Evolutionary conservation across 1,140 invertebrate genomes (phyloP).

Genomic region (Coenobita brevimanus): DNA sequence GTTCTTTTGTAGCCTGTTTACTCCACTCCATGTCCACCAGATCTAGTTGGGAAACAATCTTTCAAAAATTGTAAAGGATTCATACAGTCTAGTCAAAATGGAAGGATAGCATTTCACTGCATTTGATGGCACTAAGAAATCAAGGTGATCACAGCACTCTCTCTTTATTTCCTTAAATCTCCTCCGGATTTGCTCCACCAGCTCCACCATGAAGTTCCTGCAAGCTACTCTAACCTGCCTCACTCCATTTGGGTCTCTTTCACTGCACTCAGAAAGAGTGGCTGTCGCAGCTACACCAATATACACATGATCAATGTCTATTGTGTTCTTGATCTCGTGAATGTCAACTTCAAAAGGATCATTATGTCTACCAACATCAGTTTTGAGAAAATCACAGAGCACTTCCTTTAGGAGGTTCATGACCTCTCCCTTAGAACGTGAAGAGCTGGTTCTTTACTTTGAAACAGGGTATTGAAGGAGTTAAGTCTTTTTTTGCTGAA

Average conservation of each 20-base stretch:
- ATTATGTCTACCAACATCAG: not conserved
- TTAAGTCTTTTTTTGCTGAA: slow-evolving; percentile 34
- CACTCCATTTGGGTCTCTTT: not conserved
- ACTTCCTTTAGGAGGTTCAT: slow-evolving; percentile 51
- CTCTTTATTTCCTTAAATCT: not conserved
- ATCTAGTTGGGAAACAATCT: too few relatives aligned
- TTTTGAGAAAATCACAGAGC: slow-evolving; percentile 39
- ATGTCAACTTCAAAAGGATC: too few relatives aligned
- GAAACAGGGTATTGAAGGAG: slow-evolving; percentile 35
- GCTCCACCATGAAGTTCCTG: not conserved
- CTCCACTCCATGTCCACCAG: not conserved
- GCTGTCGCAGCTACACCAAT: too few relatives aligned
- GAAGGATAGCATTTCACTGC: too few relatives aligned
- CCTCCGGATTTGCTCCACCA: not conserved
- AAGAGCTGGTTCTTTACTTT: slow-evolving; percentile 24
- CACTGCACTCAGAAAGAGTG: too few relatives aligned
- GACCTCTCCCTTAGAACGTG: slow-evolving; percentile 26
- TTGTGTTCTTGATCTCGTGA: too few relatives aligned
- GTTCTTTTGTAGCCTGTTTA: not conserved
- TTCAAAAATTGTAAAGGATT: too few relatives aligned
- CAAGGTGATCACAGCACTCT: too few relatives aligned
- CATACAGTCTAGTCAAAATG: too few relatives aligned
- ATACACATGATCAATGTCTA: too few relatives aligned
- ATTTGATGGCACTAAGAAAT: too few relatives aligned
- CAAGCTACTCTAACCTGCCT: not conserved